Evolutionary conservation across 2,888 invertebrate species (phyloP).

Genomic region (Synanthedon andrenaeformis): DNA sequence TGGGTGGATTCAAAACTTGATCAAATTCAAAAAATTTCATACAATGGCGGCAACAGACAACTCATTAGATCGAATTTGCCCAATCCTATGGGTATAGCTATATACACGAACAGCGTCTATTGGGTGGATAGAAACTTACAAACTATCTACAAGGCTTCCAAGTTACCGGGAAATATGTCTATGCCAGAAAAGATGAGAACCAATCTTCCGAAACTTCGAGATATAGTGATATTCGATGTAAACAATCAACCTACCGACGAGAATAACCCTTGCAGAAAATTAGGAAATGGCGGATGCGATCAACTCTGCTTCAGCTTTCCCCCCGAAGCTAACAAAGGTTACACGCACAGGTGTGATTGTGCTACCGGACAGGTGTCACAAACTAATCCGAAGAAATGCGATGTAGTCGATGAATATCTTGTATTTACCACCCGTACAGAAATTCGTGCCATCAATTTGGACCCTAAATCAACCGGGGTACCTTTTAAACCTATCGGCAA

Average conservation of each 20-base stretch:
- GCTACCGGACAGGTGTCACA: constrained; percentile 83
- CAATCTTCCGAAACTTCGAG: constrained; percentile 86
- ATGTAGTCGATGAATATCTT: constrained; percentile 87
- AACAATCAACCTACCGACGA: constrained; percentile 88
- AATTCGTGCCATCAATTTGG: constrained; percentile 90
- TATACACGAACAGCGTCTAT: constrained; percentile 86
- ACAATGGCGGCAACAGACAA: constrained; percentile 83
- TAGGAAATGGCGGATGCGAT: constrained; percentile 87
- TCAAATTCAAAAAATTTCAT: constrained; percentile 92
- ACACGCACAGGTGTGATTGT: constrained; percentile 86
- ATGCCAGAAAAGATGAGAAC: constrained; percentile 81
- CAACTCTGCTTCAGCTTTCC: constrained; percentile 97
- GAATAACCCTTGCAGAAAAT: constrained; percentile 81
- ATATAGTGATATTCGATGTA: constrained; percentile 91
- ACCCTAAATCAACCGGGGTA: constrained; percentile 82
- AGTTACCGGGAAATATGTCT: constrained; percentile 78
- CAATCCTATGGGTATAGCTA: constrained; percentile 93
- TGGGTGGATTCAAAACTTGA: constrained; percentile 98
- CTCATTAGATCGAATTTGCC: constrained; percentile 89
- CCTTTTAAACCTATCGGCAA: constrained; percentile 90
- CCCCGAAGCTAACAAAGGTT: constrained; percentile 66
- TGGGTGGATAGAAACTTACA: constrained; percentile 95
- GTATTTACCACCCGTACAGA: constrained; percentile 95
- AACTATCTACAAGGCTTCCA: constrained; percentile 84
- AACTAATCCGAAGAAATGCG: constrained; percentile 79